phyloP scores from a whole-genome alignment of 2,888 invertebrate genomes.

The Ectemnius cavifrons region DNA sequence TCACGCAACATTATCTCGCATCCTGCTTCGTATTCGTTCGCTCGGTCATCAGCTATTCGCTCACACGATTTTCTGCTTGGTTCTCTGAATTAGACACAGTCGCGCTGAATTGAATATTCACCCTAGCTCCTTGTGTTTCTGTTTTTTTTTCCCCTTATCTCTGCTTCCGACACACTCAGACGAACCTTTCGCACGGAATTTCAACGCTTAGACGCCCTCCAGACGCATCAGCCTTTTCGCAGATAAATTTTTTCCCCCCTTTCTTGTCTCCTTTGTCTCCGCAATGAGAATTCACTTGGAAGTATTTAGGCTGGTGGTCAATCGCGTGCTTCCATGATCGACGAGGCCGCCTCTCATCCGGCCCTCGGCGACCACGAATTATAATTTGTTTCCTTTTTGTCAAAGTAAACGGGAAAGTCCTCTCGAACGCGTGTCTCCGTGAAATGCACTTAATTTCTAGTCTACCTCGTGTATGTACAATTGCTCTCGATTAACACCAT shows the following conservation, averaged over 20 bases:
- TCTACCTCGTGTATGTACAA: slow-evolving; percentile 50
- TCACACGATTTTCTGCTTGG: slow-evolving; percentile 13
- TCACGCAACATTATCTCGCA: slow-evolving; percentile 26
- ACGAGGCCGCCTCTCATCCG: slow-evolving; percentile 45
- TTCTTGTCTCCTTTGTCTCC: too few relatives aligned
- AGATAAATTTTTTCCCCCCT: slow-evolving; percentile 32
- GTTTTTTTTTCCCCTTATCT: background rate
- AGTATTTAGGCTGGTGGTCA: slow-evolving; percentile 56
- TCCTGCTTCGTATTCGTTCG: slow-evolving; percentile 19
- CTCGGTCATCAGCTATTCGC: slow-evolving; percentile 25
- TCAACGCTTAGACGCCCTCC: slow-evolving; percentile 58
- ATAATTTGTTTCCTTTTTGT: too few relatives aligned
- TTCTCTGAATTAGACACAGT: background rate
- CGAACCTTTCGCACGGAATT: slow-evolving; percentile 53
- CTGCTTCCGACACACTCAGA: slow-evolving; percentile 25
- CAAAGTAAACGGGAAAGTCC: background rate
- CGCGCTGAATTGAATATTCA: too few relatives aligned
- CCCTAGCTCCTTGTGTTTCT: too few relatives aligned
- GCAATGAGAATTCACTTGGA: too few relatives aligned
- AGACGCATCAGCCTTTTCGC: slow-evolving; percentile 67
- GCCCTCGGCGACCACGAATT: slow-evolving; percentile 41
- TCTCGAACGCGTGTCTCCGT: slow-evolving; percentile 22
- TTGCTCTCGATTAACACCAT: slow-evolving; percentile 26
- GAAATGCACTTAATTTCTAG: slow-evolving; percentile 31
- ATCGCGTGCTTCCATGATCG: slow-evolving; percentile 68